phyloP scores from a whole-genome alignment of 1,140 invertebrate genomes.

The Paralvinella palmiformis region DNA sequence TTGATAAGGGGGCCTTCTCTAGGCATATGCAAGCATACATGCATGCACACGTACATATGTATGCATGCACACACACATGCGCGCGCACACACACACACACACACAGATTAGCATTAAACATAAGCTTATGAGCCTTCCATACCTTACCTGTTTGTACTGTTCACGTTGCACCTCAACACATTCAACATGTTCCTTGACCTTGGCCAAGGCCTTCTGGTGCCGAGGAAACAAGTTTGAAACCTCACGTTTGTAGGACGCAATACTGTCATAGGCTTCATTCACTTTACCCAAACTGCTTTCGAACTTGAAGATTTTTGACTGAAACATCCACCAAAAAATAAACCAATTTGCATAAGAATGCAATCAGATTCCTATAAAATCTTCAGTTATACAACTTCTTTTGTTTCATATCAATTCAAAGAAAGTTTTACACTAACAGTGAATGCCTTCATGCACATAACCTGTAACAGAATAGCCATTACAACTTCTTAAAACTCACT shows the following conservation, averaged over 20 bases:
- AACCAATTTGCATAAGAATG: background rate
- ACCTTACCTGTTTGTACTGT: conserved; percentile 37
- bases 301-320: conserved; percentile 38
- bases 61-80: too few relatives aligned
- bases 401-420: too few relatives aligned
- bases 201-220: conserved; percentile 29
- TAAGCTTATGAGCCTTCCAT: background rate
- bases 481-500: too few relatives aligned
- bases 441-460: too few relatives aligned
- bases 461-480: too few relatives aligned
- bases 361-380: background rate
- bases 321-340: conserved; percentile 9
- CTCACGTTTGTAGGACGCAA: conserved; percentile 33
- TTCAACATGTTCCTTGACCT: conserved; percentile 32
- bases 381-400: too few relatives aligned
- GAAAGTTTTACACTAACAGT: too few relatives aligned
- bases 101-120: too few relatives aligned
- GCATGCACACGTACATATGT: too few relatives aligned
- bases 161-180: conserved; percentile 38
- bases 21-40: too few relatives aligned
- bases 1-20: too few relatives aligned
- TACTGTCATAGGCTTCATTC: conserved; percentile 43
- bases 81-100: too few relatives aligned
- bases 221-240: conserved; percentile 36
- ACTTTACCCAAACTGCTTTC: conserved; percentile 38